These are phyloP conservation scores for Micoletzkya japonica DNA, from an alignment of 2,888 invertebrate species.

Conservation along the genomic window DNA sequence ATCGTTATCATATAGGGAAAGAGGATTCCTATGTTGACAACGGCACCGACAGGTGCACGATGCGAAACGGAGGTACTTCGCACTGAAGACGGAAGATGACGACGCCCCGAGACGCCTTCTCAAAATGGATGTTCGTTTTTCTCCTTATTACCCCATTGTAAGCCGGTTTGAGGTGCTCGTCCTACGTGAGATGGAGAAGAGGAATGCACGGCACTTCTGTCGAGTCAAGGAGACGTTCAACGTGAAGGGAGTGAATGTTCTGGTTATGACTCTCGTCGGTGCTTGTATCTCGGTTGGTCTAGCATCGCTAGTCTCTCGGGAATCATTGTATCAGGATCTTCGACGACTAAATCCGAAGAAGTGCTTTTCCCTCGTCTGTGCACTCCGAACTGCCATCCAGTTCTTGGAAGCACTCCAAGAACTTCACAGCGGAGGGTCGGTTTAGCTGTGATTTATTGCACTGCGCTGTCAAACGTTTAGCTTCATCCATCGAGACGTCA, in stretches of 20 bases:
- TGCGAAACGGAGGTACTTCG: constrained; percentile 10
- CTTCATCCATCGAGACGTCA: constrained; percentile 34
- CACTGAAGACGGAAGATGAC: constrained; percentile 22
- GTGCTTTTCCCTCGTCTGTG: constrained; percentile 37
- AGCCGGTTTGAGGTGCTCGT: background rate
- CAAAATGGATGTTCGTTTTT: constrained; percentile 25
- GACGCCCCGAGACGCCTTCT: constrained; percentile 5
- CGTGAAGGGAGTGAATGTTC: constrained; percentile 37
- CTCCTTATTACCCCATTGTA: background rate
- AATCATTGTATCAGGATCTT: constrained; percentile 4
- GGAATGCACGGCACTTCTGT: constrained; percentile 37
- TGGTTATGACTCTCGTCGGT: constrained; percentile 53
- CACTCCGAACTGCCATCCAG: constrained; percentile 42
- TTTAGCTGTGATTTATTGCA: background rate
- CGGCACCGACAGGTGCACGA: constrained; percentile 12
- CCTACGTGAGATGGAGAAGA: constrained; percentile 12
- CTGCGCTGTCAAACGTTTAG: background rate
- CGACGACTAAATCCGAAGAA: constrained; percentile 24
- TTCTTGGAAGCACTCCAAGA: constrained; percentile 49
- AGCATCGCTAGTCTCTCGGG: background rate
- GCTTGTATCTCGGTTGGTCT: background rate
- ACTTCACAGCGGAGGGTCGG: constrained; percentile 35
- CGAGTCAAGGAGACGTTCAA: constrained; percentile 36
- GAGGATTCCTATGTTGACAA: background rate
- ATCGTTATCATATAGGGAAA: background rate